A percentile compares a stretch with the other conserved stretches of the same genome.
Evolutionary conservation across 2,888 invertebrate genomes (phyloP).

Genomic region (Yponomeuta cagnagella): DNA sequence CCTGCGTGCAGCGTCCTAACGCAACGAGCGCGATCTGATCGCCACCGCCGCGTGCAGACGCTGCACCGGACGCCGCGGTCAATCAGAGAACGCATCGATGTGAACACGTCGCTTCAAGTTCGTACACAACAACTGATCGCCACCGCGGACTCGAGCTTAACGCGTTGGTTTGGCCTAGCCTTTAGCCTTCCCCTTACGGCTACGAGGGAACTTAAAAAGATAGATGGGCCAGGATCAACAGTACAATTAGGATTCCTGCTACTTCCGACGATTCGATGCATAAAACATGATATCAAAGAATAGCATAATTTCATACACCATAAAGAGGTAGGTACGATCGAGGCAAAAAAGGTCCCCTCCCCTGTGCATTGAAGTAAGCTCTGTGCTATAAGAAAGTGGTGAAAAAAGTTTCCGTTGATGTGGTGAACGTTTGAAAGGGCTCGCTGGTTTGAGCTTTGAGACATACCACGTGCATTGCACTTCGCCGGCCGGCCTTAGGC

Average conservation of each 20-base stretch:
- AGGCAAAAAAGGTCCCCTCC: slow-evolving; percentile 20
- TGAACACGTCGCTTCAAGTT: no score
- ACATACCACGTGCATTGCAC: slow-evolving; percentile 16
- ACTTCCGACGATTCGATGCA: slow-evolving; percentile 9
- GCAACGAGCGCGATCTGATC: no score
- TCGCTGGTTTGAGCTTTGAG: background rate
- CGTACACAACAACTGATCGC: no score
- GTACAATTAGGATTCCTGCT: background rate
- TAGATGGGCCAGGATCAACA: background rate
- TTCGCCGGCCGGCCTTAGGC: background rate
- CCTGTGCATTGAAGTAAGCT: slow-evolving; percentile 37
- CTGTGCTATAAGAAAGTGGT: slow-evolving; percentile 28
- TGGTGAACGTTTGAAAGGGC: slow-evolving; percentile 25
- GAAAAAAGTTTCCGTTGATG: slow-evolving; percentile 43
- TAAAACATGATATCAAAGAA: slow-evolving; percentile 12
- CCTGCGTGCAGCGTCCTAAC: no score
- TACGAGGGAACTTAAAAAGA: background rate
- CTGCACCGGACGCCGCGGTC: no score
- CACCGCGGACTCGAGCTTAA: no score
- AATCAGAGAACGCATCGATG: no score
- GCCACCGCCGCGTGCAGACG: no score
- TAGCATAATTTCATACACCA: slow-evolving; percentile 11
- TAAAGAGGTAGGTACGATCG: slow-evolving; percentile 11
- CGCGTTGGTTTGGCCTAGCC: no score
- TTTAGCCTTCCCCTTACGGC: no score